Conservation (phyloP, 2,888 invertebrate genomes). For the Scrobipalpa atriplicella region DNA sequence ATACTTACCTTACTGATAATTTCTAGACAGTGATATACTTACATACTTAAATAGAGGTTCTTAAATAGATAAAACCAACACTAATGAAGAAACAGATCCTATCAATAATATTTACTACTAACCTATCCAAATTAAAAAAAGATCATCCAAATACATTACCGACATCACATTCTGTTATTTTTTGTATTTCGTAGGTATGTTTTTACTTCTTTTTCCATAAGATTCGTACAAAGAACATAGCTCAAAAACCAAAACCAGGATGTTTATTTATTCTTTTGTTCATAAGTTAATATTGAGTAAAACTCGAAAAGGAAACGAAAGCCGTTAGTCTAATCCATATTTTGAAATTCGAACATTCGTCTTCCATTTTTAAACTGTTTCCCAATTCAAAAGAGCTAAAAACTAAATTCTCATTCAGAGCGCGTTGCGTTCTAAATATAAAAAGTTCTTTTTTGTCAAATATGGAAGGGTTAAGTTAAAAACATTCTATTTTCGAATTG, state of each 20-base stretch:
- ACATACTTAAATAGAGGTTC: too few relatives aligned
- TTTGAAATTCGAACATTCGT: conserved; percentile 55
- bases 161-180: neutral
- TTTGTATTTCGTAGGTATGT: neutral
- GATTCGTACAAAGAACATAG: conserved; percentile 14
- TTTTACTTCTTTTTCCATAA: neutral
- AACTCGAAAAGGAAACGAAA: conserved; percentile 43
- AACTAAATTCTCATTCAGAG: conserved; percentile 74
- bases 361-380: conserved; percentile 72
- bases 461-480: conserved; percentile 83
- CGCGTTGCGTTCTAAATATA: conserved; percentile 79
- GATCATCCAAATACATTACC: too few relatives aligned
- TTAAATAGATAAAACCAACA: too few relatives aligned
- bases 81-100: too few relatives aligned
- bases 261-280: conserved; percentile 40
- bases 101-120: too few relatives aligned
- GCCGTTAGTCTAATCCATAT: conserved; percentile 66
- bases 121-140: too few relatives aligned
- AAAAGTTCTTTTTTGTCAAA: conserved; percentile 80
- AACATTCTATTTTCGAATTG: conserved; percentile 82
- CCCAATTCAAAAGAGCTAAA: conserved; percentile 77
- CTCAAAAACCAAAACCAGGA: conserved; percentile 24
- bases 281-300: conserved; percentile 42
- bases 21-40: too few relatives aligned
- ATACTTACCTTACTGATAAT: too few relatives aligned